Base-by-base conservation (phyloP, 2,888 invertebrate genomes). In the Cantharis lateralis region DNA sequence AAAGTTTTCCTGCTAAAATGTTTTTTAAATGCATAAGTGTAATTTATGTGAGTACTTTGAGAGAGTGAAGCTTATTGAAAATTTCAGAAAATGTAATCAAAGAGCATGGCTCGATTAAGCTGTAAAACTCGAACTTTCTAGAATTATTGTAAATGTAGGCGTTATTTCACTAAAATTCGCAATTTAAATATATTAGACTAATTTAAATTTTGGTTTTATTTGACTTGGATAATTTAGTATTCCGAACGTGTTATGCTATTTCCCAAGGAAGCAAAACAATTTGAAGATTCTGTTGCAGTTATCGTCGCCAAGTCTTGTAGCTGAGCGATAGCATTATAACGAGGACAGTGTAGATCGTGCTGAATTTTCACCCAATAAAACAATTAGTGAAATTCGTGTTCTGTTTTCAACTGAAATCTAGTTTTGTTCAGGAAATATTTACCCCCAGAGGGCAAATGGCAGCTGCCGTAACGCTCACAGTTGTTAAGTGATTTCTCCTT, bases 291-390 rank as follows among this genome's bases (percentile, higher is more conserved):
- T 71, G 71, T 32, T 74, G 74, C 76, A 78, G 78, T 78, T 76
- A 76, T 78, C 72, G 70, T 63, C 68, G 63, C 72, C 15, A 72
- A 68, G 68, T 68, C 62, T 71, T 70, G 61, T 72, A 63, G 70
- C 64, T 61, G 62, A 76, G 66, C 71, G 74, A 71, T 71, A 72
- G 78, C 70, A 70, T 79, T 77, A 77, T 77, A 79, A 79, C 75
- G 77, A 77, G 75, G 70, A 68, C 74, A 78, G 78, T 72, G 77
- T 73, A 71, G 76, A 78, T 78, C 78, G 79, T 75, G 80, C 68
- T 73, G 79, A 79, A 79, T 80, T 80, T 80, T 80, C 80, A 79
- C 80, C 80, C 79, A 80, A 80, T 80, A 80, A 80, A 80, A 80
- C 79, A 80, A 80, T 80, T 79, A 80, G 78, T 70, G 73, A 78